phyloP scores from a whole-genome alignment of 2,888 invertebrate genomes.

The Tubulanus polymorphus region DNA sequence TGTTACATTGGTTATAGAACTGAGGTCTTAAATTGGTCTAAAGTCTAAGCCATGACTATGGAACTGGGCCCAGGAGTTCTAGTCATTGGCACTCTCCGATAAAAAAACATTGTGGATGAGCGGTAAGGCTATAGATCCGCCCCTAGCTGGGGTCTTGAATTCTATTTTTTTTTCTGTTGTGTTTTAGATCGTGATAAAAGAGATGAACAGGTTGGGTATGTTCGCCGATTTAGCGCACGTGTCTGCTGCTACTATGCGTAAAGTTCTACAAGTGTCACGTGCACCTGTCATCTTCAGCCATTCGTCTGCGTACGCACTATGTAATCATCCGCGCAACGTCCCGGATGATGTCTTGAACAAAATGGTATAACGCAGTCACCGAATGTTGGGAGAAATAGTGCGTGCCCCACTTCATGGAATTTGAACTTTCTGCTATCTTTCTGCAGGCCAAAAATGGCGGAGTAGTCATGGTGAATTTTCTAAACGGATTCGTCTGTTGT shows the following conservation, averaged over 20 bases:
- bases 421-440: slow-evolving; percentile 14
- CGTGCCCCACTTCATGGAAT: too few species aligned
- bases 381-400: too few species aligned
- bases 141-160: too few species aligned
- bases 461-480: slow-evolving; percentile 83
- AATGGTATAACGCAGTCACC: too few species aligned
- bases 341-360: slow-evolving; percentile 76
- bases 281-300: slow-evolving; percentile 93
- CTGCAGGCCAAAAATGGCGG: slow-evolving; percentile 70
- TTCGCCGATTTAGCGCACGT: slow-evolving; percentile 71
- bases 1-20: too few species aligned
- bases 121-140: too few species aligned
- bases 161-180: slow-evolving; percentile 1
- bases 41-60: too few species aligned
- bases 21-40: too few species aligned
- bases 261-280: slow-evolving; percentile 73
- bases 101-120: too few species aligned
- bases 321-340: slow-evolving; percentile 84
- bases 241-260: slow-evolving; percentile 72
- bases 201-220: slow-evolving; percentile 88
- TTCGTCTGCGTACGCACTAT: slow-evolving; percentile 80
- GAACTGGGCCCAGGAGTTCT: too few species aligned
- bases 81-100: too few species aligned
- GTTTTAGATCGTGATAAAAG: slow-evolving; percentile 66
- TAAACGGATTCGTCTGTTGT: slow-evolving; percentile 75